Evolutionary conservation across 2,797 vertebrate genomes (phyloP).

Genomic region (Pteronotus mesoamericanus): DNA sequence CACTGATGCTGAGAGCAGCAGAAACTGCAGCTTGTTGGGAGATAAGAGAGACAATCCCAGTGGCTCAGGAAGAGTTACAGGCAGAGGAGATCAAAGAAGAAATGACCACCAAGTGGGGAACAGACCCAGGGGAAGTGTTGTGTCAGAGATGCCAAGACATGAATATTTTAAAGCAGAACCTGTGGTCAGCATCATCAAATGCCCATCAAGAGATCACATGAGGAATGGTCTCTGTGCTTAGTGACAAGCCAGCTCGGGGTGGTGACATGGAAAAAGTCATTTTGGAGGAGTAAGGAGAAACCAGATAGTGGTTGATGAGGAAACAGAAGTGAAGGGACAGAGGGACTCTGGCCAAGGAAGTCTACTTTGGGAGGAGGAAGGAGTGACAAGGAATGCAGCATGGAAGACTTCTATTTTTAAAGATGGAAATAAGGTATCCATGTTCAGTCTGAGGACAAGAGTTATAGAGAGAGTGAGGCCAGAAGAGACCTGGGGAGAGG

Average conservation of each 20-base stretch:
- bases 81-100: not conserved
- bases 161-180: not conserved
- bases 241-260: rapidly evolving
- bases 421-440: not conserved
- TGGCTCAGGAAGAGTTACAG: not conserved
- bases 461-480: rapidly evolving
- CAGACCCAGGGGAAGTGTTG: rapidly evolving
- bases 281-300: not conserved
- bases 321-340: not conserved
- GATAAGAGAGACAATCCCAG: not conserved
- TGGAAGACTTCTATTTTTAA: rapidly evolving
- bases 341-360: not conserved
- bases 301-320: not conserved
- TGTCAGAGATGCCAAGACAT: too few species aligned
- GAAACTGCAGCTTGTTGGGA: not conserved
- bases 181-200: not conserved
- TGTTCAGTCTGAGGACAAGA: not conserved
- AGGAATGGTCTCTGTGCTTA: not conserved
- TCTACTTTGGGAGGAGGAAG: not conserved
- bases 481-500: not conserved
- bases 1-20: not conserved
- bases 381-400: not conserved
- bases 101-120: not conserved
- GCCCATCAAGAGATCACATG: not conserved
- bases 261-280: not conserved